Evolutionary conservation across 2,888 invertebrate genomes (phyloP), one percentile per base, ranked within the genome.

Genomic region (Adelphocoris suturalis): DNA sequence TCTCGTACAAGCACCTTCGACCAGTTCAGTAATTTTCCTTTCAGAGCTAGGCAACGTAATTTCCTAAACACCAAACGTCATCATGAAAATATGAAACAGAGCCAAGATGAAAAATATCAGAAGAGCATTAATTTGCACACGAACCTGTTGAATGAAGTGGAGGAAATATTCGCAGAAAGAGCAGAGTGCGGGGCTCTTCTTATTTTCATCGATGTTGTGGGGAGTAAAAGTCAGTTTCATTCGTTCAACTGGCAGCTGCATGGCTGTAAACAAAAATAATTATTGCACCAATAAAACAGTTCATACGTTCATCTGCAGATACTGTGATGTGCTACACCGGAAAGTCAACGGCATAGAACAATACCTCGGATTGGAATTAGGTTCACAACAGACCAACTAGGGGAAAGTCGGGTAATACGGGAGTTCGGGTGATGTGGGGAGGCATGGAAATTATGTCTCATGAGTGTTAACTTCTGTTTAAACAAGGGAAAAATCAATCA

Each of bases 121-220:
- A 80, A 37, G 13, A 68, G n/a, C 9, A 0, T 68, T 16, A 28
- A 85, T 11, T 85, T 37, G 37, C 37, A 7, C 37, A 75, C 28
- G 14, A 85, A 91, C 95, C 86, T 96, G 95, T 93, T 98, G 97
- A 80, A 97, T 92, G 91, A 96, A 97, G 93, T 97, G 97, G 92
- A 98, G 93, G 93, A 97, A 94, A 93, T 97, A 97, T 93, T 97
- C 96, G 93, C 98, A 98, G 93, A 98, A 95, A 47, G 96, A 95
- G 93, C 98, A 98, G 0, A 94, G 93, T 91, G 95, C 93, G 92
- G 95, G 94, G 92, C 93, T 92, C 93, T 90, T 86, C 90, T 89
- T 19, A 7, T 46, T 27, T 13, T 13, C n/a, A 1, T 89, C 19
- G 19, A 91, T 19, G 28, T 9, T 13, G 46, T 87, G 23, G 19